Base-by-base conservation (phyloP, 2,797 vertebrate species). In the Botia almorhae region DNA sequence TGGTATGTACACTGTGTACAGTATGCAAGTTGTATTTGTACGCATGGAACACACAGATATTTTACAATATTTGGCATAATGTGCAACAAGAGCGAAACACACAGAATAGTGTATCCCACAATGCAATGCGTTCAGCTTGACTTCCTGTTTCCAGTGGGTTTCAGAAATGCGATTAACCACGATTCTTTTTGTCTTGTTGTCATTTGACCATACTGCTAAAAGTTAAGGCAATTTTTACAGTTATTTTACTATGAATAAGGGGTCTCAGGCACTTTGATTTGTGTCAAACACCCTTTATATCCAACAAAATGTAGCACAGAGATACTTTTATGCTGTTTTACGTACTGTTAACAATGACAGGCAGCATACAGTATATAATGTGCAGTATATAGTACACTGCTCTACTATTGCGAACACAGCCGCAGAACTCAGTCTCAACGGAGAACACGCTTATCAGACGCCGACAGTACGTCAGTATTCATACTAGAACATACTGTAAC, bases 401-500 rank as follows among this genome's bases (percentile, higher is more conserved):
- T 13, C 29, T 7, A 33, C 12, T 39, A 19, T 53, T 39, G 12
- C 2, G 7, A 65, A 51, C 46, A 65, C 46, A 67, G 50, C 39
- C 63, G 2, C 2, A 16, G 13, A 33, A 14, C 39, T 51, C 60
- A 74, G 55, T 39, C 10, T 55, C 19, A 23, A 58, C 23, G 39
- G 29, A 19, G 56, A 50, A 19, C 19, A 14, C 39, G 74, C 2
- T 76, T 58, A 76, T 67, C 74, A 43, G 50, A 76, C n/a, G 64
- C 74, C 17, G 50, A 56, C 74, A 68, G 39, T 48, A 61, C 14
- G n/a, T 39, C 56, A 33, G 46, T 51, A 19, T 63, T 43, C 46
- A 55, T 8, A 39, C 51, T 19, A 76, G 5, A 3, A 55, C 63
- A 76, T 26, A 65, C 63, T 55, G 74, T 23, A 76, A 67, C 63